Evolutionary conservation across 2,888 invertebrate genomes (phyloP).

Genomic region (Drosophila infuscata): DNA sequence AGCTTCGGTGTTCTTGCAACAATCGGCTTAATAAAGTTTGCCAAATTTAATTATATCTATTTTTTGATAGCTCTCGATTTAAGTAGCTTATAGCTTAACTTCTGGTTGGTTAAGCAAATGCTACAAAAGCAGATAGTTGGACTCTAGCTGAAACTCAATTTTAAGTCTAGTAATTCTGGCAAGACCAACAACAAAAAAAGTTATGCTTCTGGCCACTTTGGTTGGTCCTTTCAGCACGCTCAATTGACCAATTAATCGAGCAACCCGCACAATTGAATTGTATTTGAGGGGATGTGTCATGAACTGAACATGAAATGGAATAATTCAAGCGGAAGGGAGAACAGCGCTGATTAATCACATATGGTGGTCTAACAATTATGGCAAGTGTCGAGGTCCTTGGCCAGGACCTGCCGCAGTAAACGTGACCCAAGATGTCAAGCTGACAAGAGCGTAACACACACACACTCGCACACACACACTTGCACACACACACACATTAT

Average conservation of each 20-base stretch:
- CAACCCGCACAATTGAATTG: slow-evolving; percentile 25
- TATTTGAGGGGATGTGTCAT: slow-evolving; percentile 28
- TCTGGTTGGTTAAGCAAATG: neutral
- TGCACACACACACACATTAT: slow-evolving; percentile 6
- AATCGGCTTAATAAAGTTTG: neutral
- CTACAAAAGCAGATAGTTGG: neutral
- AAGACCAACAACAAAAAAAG: neutral
- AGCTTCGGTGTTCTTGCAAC: too few species aligned
- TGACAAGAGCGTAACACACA: neutral
- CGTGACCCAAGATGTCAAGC: slow-evolving; percentile 1
- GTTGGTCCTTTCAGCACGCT: slow-evolving; percentile 15
- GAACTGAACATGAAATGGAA: slow-evolving; percentile 32
- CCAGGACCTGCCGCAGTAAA: neutral
- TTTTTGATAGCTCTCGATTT: neutral
- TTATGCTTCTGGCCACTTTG: slow-evolving; percentile 1
- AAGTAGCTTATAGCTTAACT: neutral
- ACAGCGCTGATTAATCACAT: slow-evolving; percentile 62
- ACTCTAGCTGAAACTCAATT: neutral
- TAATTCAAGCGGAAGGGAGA: slow-evolving; percentile 30
- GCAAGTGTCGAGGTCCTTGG: slow-evolving; percentile 5
- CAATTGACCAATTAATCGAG: slow-evolving; percentile 40
- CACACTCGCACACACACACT: neutral
- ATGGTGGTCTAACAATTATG: slow-evolving; percentile 54
- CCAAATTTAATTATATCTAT: neutral
- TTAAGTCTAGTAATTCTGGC: neutral